Evolutionary conservation across 2,888 invertebrate species (phyloP).

Genomic region (Rutpela maculata): DNA sequence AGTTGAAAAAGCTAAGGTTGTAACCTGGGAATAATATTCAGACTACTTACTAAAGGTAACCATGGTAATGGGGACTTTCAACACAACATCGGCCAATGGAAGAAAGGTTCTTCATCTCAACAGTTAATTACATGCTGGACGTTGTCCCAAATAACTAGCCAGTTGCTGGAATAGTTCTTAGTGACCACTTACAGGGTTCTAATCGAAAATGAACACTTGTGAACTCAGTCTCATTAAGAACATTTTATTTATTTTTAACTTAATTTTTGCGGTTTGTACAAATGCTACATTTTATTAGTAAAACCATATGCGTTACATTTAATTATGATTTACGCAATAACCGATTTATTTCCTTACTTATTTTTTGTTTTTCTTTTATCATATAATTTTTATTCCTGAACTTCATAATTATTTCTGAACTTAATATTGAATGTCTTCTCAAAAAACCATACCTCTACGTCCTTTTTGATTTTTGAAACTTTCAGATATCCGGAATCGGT

Average conservation of each 20-base stretch:
- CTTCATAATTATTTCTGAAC: no score
- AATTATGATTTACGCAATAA: neutral
- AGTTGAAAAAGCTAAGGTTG: constrained; percentile 18
- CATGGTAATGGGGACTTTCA: constrained; percentile 44
- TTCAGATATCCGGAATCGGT: constrained; percentile 78
- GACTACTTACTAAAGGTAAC: constrained; percentile 28
- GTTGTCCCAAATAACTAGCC: constrained; percentile 1
- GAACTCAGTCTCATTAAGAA: constrained; percentile 86
- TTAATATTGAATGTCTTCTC: neutral
- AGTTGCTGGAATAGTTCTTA: constrained; percentile 35
- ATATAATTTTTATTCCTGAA: no score
- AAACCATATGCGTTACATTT: neutral
- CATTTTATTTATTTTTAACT: constrained; percentile 83
- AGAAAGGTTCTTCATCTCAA: constrained; percentile 6
- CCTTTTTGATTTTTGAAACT: neutral
- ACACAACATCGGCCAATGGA: constrained; percentile 41
- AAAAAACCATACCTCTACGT: neutral
- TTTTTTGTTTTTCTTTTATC: no score
- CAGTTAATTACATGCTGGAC: constrained; percentile 22
- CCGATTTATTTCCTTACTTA: no score
- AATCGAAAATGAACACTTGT: constrained; percentile 64
- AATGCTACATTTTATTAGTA: neutral
- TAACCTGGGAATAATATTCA: constrained; percentile 25
- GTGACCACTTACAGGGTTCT: constrained; percentile 30
- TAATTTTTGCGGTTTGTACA: constrained; percentile 84